Evolutionary conservation across 1,140 invertebrate species (phyloP), one percentile per base, ranked within the genome.

Genomic region (Thereuonema tuberculata): DNA sequence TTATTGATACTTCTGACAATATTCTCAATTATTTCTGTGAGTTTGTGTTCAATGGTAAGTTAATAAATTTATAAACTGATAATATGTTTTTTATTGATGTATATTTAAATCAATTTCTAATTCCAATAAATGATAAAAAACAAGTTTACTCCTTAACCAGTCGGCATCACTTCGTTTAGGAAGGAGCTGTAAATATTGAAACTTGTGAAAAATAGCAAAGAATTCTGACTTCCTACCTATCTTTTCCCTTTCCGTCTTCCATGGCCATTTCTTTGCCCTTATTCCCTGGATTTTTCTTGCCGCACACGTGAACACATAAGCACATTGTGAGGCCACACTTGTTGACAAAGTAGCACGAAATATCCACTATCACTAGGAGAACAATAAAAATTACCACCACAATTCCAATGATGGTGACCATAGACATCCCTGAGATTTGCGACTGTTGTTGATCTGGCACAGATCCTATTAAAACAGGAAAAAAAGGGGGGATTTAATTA

Each of bases 281-380:
- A 20, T 62, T 21, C 12, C 29, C 23, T 28, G 61, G 53, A 1
- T 46, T 15, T 25, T 49, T 21, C 23, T 57, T 60, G 2, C 53
- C 58, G 31, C 64, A 66, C 12, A 64, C 5, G 2, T 56, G 46
- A 20, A 61, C 59, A 54, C 64, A 66, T 27, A 64, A 48, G 56
- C 58, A 64, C 63, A 64, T 64, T 1, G 56, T 25, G 21, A 66
- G n/a, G 25, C 64, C 64, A 54, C 64, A 77, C 73, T 58, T 78
- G 75, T 74, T 79, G 62, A 81, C 80, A 71, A 84, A 87, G 67
- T 81, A 85, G 61, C 85, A 84, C 1, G 85, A 77, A 1, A 89
- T 73, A 70, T 92, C 88, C 61, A 89, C 80, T 60, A 90, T 77
- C 62, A 90, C 75, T 29, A 89, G 75, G 56, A 88, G 78, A 59